Evolutionary conservation across 2,113 vertebrate genomes (phyloP), one percentile per base, ranked within the genome.

Genomic region (Anolis sagrei): DNA sequence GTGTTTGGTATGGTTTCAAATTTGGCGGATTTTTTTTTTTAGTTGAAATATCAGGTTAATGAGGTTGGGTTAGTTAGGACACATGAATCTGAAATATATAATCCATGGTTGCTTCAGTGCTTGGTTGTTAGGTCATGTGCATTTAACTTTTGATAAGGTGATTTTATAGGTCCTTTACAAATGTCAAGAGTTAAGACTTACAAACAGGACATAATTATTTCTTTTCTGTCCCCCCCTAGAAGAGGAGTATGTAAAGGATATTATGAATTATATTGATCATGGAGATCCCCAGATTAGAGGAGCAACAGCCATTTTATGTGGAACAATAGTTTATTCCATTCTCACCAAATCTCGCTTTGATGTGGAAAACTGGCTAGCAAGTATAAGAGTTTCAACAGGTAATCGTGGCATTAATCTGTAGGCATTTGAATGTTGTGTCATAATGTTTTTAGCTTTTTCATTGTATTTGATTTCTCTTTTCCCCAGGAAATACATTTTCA

Each of bases 241-340:
- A 92, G 98, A 98, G 88, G 98, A 99, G n/a, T 99, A 97, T 66
- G 95, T 99, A 29, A 99, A 97, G 1, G 99, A 99, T 54, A 76
- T 99, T 84, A 89, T 99, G 93, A 96, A 94, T 90, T 98, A 98
- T 78, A 96, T 98, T 1, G 94, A 96, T 36, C 99, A 99, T 0
- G 98, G 98, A 44, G 99, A 99, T 92, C 99, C 98, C 2, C 99
- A 99, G 95, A 97, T 99, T 82, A 94, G 99, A 93, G 99, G 99
- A 69, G 97, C 98, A 90, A 98, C 97, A 6, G 98, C 98, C 83
- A 97, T 99, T 89, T 96, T 99, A 70, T 99, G 98, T 87, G 98
- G 97, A 85, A 97, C 97, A 36, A 96, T 99, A 61, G 79, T 99
- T 87, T 97, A 96, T 81, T 97, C 98, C 5, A 96, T 98, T 76